Percentiles rank a stretch among this genome's conserved stretches.
Evolutionary conservation across 2,888 invertebrate genomes (phyloP).

Genomic region (Scrobipalpa costella): DNA sequence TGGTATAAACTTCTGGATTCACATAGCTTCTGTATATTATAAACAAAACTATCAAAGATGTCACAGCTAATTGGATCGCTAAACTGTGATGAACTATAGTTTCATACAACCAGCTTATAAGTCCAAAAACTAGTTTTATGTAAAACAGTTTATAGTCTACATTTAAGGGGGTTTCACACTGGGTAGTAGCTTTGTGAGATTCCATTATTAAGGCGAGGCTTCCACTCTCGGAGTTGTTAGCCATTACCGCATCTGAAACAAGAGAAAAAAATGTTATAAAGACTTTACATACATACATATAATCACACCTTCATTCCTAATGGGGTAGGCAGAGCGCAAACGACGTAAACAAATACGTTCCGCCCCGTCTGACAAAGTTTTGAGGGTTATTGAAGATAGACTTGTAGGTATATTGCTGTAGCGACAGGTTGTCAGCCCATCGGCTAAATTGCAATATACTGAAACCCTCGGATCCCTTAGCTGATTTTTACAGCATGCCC

Average conservation of each 20-base stretch:
- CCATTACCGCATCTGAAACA: conserved; percentile 26
- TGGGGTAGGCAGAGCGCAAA: too few relatives aligned
- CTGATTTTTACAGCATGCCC: too few relatives aligned
- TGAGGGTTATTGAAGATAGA: too few relatives aligned
- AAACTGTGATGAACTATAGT: conserved; percentile 32
- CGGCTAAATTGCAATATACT: too few relatives aligned
- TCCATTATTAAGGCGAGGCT: neutral
- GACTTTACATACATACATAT: neutral
- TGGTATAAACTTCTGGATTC: conserved; percentile 54
- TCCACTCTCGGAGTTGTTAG: neutral
- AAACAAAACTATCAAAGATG: conserved; percentile 44
- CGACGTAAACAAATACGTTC: too few relatives aligned
- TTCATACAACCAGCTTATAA: conserved; percentile 39
- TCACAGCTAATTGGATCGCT: conserved; percentile 41
- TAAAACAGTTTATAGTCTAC: conserved; percentile 39
- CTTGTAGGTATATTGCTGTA: too few relatives aligned
- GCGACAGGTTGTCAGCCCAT: too few relatives aligned
- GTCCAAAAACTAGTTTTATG: conserved; percentile 37
- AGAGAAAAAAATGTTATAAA: neutral
- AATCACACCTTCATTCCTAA: too few relatives aligned
- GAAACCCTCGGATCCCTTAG: too few relatives aligned
- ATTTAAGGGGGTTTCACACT: conserved; percentile 24
- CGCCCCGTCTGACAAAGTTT: too few relatives aligned
- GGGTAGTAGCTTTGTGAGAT: neutral
- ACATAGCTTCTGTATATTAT: conserved; percentile 54